Percentiles rank a stretch among this genome's conserved stretches.
phyloP scores from a whole-genome alignment of 2,797 vertebrate genomes.

The Psittacula derbiana region DNA sequence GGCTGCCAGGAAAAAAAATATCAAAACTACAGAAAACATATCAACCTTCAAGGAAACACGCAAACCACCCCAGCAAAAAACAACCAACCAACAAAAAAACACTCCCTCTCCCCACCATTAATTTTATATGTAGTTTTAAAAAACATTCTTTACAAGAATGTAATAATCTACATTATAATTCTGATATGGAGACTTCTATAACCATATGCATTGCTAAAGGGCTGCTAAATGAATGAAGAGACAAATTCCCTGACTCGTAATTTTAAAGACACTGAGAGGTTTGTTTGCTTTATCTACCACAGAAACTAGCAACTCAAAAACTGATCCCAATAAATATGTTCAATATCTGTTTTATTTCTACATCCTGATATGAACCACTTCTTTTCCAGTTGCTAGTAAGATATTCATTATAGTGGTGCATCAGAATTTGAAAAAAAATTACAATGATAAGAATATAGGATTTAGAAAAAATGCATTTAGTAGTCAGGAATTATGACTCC shows the following conservation, averaged over 20 bases:
- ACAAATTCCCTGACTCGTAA: not conserved
- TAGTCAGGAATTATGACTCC: not conserved
- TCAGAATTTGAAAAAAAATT: not conserved
- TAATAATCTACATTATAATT: not conserved
- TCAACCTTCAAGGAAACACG: fast-evolving
- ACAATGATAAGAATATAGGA: not conserved
- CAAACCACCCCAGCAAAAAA: fast-evolving
- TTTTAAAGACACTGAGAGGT: not conserved
- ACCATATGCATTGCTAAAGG: not conserved
- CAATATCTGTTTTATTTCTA: not conserved
- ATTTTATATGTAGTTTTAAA: not conserved
- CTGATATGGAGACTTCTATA: not conserved
- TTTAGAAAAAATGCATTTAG: not conserved
- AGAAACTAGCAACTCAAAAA: not conserved
- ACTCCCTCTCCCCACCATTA: not conserved
- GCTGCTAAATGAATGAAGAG: not conserved
- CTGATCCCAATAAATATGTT: not conserved
- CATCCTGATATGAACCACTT: not conserved
- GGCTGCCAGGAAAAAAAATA: not conserved
- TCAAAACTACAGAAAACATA: not conserved
- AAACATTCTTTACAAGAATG: not conserved
- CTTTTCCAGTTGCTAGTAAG: not conserved
- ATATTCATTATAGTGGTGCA: not conserved
- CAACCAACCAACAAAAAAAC: fast-evolving
- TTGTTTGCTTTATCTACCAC: not conserved